phyloP scores from a whole-genome alignment of 2,797 vertebrate species.

The Lates japonicus region DNA sequence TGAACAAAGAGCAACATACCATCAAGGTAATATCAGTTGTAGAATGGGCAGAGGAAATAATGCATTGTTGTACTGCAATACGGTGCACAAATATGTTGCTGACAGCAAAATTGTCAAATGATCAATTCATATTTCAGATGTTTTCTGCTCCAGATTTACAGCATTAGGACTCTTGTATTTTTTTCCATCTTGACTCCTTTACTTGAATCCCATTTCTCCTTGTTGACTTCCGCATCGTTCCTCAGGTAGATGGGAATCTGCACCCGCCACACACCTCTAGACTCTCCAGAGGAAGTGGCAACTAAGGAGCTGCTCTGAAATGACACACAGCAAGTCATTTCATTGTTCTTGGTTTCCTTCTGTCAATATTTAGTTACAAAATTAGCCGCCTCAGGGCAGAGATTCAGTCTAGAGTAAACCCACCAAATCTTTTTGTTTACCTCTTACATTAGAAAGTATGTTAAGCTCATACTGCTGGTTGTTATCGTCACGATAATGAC shows the following conservation, averaged over 20 bases:
- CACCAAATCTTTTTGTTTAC: slow-evolving; percentile 9
- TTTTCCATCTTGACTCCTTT: slow-evolving; percentile 87
- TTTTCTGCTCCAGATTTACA: slow-evolving; percentile 80
- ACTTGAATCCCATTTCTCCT: slow-evolving; percentile 92
- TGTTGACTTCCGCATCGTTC: slow-evolving; percentile 91
- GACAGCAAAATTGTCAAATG: not conserved
- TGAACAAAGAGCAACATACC: not conserved
- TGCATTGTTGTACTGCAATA: not conserved
- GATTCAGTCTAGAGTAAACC: not conserved
- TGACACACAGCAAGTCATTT: slow-evolving; percentile 13
- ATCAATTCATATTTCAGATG: not conserved
- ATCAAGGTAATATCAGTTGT: no score
- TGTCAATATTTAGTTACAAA: slow-evolving; percentile 18
- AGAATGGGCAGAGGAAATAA: not conserved
- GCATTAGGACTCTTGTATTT: slow-evolving; percentile 77
- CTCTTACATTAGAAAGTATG: not conserved
- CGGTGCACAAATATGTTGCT: not conserved
- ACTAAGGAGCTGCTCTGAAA: slow-evolving; percentile 73
- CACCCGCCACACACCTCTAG: slow-evolving; percentile 69
- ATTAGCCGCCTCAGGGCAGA: slow-evolving; percentile 7
- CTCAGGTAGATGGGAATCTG: slow-evolving; percentile 90
- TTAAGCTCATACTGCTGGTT: not conserved
- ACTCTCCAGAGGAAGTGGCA: slow-evolving; percentile 51
- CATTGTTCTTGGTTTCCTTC: slow-evolving; percentile 5
- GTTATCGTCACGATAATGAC: not conserved